Conservation (phyloP, 2,888 invertebrate genomes). For the Chirona hameri region DNA sequence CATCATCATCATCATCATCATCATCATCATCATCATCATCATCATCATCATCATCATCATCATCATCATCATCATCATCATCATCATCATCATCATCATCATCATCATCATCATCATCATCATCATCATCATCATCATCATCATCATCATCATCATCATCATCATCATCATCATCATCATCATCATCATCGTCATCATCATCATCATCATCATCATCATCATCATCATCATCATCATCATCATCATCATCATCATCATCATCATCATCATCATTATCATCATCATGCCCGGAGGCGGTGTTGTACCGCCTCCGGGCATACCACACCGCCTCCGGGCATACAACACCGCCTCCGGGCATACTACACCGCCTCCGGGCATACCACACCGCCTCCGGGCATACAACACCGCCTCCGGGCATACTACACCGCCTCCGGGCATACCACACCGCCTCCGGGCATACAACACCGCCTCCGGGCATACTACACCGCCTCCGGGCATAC, state of each 20-base stretch:
- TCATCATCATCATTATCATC: neutral
- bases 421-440: too few relatives aligned
- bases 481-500: too few relatives aligned
- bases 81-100: neutral
- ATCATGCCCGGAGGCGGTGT: too few relatives aligned
- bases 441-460: too few relatives aligned
- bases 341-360: too few relatives aligned
- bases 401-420: too few relatives aligned
- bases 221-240: neutral
- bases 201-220: neutral
- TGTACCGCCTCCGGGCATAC: too few relatives aligned
- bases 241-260: neutral
- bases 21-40: neutral
- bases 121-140: neutral
- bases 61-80: neutral
- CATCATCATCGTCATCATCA: neutral
- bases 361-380: too few relatives aligned
- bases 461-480: too few relatives aligned
- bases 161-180: neutral
- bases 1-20: neutral
- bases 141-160: neutral
- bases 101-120: neutral
- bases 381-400: too few relatives aligned
- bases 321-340: too few relatives aligned
- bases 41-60: neutral